Base-by-base conservation (phyloP, 1,140 invertebrate species). In the Drosophila serrata region DNA sequence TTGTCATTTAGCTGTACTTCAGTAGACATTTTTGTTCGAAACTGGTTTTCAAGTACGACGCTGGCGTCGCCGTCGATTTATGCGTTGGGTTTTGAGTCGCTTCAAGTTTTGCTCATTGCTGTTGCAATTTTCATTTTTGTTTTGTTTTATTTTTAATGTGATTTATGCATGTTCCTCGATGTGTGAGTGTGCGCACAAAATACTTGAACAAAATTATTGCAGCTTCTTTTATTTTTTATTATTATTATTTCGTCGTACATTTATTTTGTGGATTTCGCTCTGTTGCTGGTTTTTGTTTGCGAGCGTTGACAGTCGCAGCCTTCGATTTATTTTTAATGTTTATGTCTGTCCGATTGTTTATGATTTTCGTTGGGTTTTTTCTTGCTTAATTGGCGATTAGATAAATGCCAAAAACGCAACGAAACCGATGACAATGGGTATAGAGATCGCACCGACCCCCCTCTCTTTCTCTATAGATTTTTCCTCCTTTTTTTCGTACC, bases 311-410 rank as follows among this genome's bases (percentile, higher is more conserved):
- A 77, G 82, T 62, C 46, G 53, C 85, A 88, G 84, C 84, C 84
- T 88, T 88, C 84, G 84, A 88, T 90, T 88, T 88, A 88, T 90
- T 88, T 88, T 88, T 88, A 90, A 88, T 88, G 85, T 90, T 88
- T 90, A 88, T 88, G 84, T 90, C 76, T 84, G 76, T 81, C 81
- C 73, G 87, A 88, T 88, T 88, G 84, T 90, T 90, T 90, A 90
- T 90, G 84, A 77, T 76, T 75, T 87, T 88, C 58, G 61, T 62
- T 79, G 46, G 55, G 62, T 70, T 75, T 86, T 81, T 75, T 81
- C 48, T 80, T 68, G 63, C 85, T 87, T 86, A 88, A 86, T 86
- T 86, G 84, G 75, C 84, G 82, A 86, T 86, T 88, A 86, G 75
- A 86, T 86, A 86, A 86, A 88, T 57, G 60, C 51, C 53, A 79